A percentile compares a stretch with the other conserved stretches of the same genome.
These are phyloP conservation scores for Meloidogyne floridensis DNA, from an alignment of 1,140 invertebrate genomes.

Conservation along the genomic window DNA sequence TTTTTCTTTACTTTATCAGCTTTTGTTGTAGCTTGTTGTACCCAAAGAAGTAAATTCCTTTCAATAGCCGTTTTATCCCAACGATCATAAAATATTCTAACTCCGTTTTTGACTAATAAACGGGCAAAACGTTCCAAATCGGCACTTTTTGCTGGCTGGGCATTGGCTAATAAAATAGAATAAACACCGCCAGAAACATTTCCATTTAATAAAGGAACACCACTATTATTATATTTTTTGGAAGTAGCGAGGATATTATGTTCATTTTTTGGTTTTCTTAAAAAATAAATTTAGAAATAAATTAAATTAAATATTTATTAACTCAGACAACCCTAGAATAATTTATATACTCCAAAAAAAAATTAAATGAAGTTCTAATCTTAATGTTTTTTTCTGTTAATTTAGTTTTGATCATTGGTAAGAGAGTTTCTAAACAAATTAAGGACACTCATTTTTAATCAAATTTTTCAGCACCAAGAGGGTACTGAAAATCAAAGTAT, in stretches of 20 bases:
- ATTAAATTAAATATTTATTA: no score
- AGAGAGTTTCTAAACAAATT: no score
- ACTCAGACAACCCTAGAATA: no score
- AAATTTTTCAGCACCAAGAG: no score
- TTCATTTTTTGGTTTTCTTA: no score
- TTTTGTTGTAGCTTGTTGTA: slow-evolving; percentile 8
- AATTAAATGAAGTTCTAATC: no score
- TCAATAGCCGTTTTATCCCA: slow-evolving; percentile 10
- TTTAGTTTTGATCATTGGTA: no score
- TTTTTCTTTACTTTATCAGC: slow-evolving; percentile 11
- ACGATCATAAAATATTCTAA: slow-evolving; percentile 17
- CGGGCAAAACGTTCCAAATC: slow-evolving; percentile 17
- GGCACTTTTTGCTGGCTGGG: not conserved
- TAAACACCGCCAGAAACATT: not conserved
- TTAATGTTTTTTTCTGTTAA: no score
- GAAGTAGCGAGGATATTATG: not conserved
- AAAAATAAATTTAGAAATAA: no score
- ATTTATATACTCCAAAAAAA: no score
- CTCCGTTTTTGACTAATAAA: slow-evolving; percentile 12
- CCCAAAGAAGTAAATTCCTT: slow-evolving; percentile 12
- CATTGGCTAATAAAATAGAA: slow-evolving; percentile 18
- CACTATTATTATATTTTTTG: not conserved
- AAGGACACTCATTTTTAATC: no score
- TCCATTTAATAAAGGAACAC: not conserved
- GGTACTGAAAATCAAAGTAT: no score